Evolutionary conservation across 2,888 invertebrate species (phyloP).

Genomic region (Drosophila paramelanica): DNA sequence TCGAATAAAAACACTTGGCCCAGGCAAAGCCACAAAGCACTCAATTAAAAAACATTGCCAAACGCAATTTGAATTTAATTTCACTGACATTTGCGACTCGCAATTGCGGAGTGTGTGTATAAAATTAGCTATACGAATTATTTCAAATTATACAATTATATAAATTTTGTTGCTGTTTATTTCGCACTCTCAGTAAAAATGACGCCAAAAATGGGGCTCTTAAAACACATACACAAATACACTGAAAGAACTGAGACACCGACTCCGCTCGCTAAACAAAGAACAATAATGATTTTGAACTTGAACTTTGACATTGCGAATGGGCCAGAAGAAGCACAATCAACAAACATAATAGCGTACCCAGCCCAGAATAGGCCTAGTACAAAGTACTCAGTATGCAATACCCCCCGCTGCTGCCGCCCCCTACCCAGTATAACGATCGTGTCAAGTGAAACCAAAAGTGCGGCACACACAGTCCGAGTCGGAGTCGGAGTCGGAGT

Average conservation of each 20-base stretch:
- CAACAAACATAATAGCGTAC: slow-evolving; percentile 45
- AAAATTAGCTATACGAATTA: slow-evolving; percentile 47
- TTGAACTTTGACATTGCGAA: slow-evolving; percentile 71
- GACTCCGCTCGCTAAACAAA: slow-evolving; percentile 6
- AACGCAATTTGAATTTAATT: slow-evolving; percentile 52
- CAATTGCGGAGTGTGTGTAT: slow-evolving; percentile 44
- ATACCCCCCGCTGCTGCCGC: neutral
- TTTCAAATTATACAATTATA: slow-evolving; percentile 60
- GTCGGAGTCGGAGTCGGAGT: neutral
- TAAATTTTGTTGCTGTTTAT: neutral
- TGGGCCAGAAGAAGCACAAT: slow-evolving; percentile 35
- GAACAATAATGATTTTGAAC: slow-evolving; percentile 70
- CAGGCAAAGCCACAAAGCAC: slow-evolving; percentile 7
- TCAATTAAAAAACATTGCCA: slow-evolving; percentile 52
- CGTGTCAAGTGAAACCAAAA: slow-evolving; percentile 74
- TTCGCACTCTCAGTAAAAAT: neutral
- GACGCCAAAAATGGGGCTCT: slow-evolving; percentile 10
- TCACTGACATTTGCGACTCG: slow-evolving; percentile 3
- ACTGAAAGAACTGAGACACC: slow-evolving; percentile 6
- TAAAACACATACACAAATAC: slow-evolving; percentile 5
- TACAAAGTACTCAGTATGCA: neutral
- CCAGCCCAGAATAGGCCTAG: slow-evolving; percentile 20
- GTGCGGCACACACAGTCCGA: slow-evolving; percentile 53
- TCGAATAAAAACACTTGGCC: too few species aligned
- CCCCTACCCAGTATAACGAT: slow-evolving; percentile 13